phyloP scores from a whole-genome alignment of 2,888 invertebrate species.

The Drosophila flavopinicola region DNA sequence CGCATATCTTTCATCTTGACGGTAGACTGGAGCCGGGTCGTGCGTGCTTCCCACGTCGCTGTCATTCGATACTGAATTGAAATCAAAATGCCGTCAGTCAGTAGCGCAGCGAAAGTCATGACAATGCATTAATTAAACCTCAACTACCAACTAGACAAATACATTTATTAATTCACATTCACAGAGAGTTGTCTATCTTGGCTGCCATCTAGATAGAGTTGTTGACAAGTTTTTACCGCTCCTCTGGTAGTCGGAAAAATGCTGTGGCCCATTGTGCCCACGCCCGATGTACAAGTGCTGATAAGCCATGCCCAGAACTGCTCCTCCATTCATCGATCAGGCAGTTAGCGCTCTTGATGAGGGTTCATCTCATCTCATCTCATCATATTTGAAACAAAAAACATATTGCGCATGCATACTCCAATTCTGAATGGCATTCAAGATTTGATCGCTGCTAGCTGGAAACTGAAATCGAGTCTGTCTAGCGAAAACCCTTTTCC shows the following conservation, averaged over 20 bases:
- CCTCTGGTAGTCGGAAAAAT: slow-evolving; percentile 61
- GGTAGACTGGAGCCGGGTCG: slow-evolving; percentile 49
- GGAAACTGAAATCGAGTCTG: slow-evolving; percentile 44
- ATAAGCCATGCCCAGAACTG: slow-evolving; percentile 54
- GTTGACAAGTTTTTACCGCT: slow-evolving; percentile 69
- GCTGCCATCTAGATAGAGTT: slow-evolving; percentile 39
- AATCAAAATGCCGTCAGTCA: slow-evolving; percentile 80
- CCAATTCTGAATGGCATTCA: slow-evolving; percentile 27
- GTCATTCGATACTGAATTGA: slow-evolving; percentile 71
- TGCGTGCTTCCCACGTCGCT: slow-evolving; percentile 81
- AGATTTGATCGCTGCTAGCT: slow-evolving; percentile 49
- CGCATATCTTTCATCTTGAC: slow-evolving; percentile 79
- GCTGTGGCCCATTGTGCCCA: slow-evolving; percentile 44
- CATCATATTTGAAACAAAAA: slow-evolving; percentile 61
- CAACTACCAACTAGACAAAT: slow-evolving; percentile 34
- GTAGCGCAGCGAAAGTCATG: slow-evolving; percentile 58
- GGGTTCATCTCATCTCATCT: slow-evolving; percentile 54
- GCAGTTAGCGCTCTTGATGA: slow-evolving; percentile 66
- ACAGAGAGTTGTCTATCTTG: slow-evolving; percentile 13
- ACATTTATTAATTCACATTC: slow-evolving; percentile 51
- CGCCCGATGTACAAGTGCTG: slow-evolving; percentile 49
- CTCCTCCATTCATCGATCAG: slow-evolving; percentile 44
- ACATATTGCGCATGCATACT: slow-evolving; percentile 63
- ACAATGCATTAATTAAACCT: slow-evolving; percentile 67
- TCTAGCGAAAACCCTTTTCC: slow-evolving; percentile 26